A percentile compares a stretch with the other conserved stretches of the same genome.
Evolutionary conservation across 2,888 invertebrate genomes (phyloP).

Genomic region (Lasioglossum vierecki): DNA sequence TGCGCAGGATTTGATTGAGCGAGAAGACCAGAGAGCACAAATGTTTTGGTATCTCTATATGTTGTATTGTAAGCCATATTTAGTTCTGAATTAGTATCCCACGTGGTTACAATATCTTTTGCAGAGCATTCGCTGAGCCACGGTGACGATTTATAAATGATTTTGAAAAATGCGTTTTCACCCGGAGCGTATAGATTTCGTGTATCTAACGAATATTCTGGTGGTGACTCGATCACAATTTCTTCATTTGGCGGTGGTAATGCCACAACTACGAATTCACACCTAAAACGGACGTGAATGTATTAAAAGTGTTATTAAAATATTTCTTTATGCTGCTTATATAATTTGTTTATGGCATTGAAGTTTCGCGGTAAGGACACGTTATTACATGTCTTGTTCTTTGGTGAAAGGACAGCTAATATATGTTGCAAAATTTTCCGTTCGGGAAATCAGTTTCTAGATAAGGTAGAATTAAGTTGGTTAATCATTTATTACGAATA

Average conservation of each 20-base stretch:
- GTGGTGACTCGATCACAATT: slow-evolving; percentile 65
- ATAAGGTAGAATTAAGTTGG: too few relatives aligned
- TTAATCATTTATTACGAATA: too few relatives aligned
- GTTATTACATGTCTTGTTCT: too few relatives aligned
- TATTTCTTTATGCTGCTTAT: too few relatives aligned
- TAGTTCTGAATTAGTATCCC: slow-evolving; percentile 55
- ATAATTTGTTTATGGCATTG: too few relatives aligned
- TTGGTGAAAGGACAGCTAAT: too few relatives aligned
- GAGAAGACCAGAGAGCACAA: slow-evolving; percentile 70
- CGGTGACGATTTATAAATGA: slow-evolving; percentile 58
- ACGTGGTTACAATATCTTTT: slow-evolving; percentile 62
- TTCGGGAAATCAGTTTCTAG: too few relatives aligned
- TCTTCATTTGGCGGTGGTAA: slow-evolving; percentile 70
- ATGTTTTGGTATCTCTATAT: slow-evolving; percentile 16
- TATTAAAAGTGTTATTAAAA: not conserved
- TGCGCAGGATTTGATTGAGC: slow-evolving; percentile 18
- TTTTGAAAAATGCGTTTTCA: slow-evolving; percentile 68
- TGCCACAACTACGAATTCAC: slow-evolving; percentile 72
- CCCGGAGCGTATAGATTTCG: slow-evolving; percentile 58
- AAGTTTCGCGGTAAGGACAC: too few relatives aligned
- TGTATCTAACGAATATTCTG: slow-evolving; percentile 37
- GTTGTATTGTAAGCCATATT: slow-evolving; percentile 68
- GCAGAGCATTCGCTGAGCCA: slow-evolving; percentile 42
- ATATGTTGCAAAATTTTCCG: too few relatives aligned
- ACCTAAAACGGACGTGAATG: slow-evolving; percentile 62